Percentiles rank a stretch among this genome's conserved stretches.
phyloP scores from a whole-genome alignment of 2,113 vertebrate species.

The Podiceps cristatus region DNA sequence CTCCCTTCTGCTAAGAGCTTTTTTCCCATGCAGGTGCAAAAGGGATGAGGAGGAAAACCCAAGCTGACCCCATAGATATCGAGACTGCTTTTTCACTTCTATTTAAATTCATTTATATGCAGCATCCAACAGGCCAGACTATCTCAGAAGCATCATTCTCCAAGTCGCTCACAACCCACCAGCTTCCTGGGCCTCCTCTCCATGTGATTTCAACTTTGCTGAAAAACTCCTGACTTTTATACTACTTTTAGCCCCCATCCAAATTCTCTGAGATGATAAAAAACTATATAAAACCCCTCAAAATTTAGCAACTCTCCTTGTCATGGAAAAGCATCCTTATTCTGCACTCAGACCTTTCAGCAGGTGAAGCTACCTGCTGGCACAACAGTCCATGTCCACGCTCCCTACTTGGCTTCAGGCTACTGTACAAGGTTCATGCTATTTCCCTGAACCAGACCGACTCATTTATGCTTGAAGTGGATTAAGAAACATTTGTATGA shows the following conservation, averaged over 20 bases:
- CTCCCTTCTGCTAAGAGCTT: not conserved
- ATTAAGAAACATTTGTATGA: not conserved
- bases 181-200: not conserved
- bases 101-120: not conserved
- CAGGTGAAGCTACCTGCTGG: not conserved
- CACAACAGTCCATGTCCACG: not conserved
- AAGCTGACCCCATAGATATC: rapidly evolving
- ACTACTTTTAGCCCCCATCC: not conserved
- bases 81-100: not conserved
- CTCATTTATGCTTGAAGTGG: not conserved
- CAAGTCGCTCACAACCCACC: not conserved
- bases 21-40: not conserved
- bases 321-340: not conserved
- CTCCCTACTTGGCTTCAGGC: not conserved
- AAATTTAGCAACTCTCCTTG: not conserved
- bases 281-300: rapidly evolving
- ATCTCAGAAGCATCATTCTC: not conserved
- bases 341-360: not conserved
- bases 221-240: not conserved
- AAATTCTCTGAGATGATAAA: not conserved
- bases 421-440: not conserved
- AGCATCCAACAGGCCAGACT: not conserved
- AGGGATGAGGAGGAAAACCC: not conserved
- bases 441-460: not conserved
- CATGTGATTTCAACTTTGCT: not conserved